Evolutionary conservation across 2,888 invertebrate genomes (phyloP).

Genomic region (Caenorhabditis plicata): DNA sequence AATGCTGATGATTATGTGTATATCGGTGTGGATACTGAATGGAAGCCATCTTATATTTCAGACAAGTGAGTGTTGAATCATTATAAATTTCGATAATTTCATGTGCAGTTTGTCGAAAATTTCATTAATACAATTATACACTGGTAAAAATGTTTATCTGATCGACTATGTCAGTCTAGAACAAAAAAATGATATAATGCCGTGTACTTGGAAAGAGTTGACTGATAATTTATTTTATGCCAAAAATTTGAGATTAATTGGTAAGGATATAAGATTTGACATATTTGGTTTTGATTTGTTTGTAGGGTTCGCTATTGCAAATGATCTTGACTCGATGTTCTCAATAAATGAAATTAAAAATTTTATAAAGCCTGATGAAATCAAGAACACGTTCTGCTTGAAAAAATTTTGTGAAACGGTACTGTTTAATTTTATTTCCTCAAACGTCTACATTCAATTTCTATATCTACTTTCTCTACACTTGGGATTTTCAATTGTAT

Average conservation of each 20-base stretch:
- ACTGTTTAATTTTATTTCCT: too few relatives aligned
- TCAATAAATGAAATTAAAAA: constrained; percentile 10
- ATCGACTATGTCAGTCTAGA: constrained; percentile 32
- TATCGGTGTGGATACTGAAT: constrained; percentile 41
- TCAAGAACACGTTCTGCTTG: constrained; percentile 21
- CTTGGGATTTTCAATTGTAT: too few relatives aligned
- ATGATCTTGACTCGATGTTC: constrained; percentile 34
- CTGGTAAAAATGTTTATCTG: constrained; percentile 19
- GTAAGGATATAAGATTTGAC: constrained; percentile 30
- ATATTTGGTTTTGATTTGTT: too few relatives aligned
- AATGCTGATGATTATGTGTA: not conserved
- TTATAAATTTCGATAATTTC: not conserved
- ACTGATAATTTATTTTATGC: constrained; percentile 17
- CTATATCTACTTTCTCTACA: too few relatives aligned
- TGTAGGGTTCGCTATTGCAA: constrained; percentile 28
- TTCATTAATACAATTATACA: constrained; percentile 34
- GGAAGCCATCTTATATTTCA: constrained; percentile 26
- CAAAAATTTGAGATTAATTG: constrained; percentile 20
- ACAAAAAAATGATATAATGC: not conserved
- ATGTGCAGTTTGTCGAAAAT: constrained; percentile 18
- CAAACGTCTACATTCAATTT: too few relatives aligned
- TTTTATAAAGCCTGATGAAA: not conserved
- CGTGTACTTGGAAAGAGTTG: constrained; percentile 28
- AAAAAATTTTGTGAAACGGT: too few relatives aligned
- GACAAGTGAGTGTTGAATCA: not conserved